A percentile compares a stretch with the other conserved stretches of the same genome.
phyloP scores from a whole-genome alignment of 2,113 vertebrate genomes.

The Colinus virginianus region DNA sequence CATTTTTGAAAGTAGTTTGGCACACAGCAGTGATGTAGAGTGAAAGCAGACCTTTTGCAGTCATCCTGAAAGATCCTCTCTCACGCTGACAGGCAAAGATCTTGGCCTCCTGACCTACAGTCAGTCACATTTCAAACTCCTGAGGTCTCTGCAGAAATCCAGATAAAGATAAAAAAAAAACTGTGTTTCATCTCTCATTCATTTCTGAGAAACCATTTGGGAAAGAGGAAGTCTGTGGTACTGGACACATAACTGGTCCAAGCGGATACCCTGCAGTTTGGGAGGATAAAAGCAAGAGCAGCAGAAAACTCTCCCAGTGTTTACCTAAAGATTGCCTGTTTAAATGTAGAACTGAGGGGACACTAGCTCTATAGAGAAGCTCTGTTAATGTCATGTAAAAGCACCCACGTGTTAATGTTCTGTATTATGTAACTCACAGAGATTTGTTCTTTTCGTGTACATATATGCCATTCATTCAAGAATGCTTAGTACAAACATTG shows the following conservation, averaged over 20 bases:
- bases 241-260: not conserved
- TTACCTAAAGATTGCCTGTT: not conserved
- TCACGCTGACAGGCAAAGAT: not conserved
- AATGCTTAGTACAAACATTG: not conserved
- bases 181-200: not conserved
- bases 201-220: not conserved
- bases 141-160: conserved; percentile 8
- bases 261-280: not conserved
- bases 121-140: not conserved
- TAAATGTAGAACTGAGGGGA: not conserved
- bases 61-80: not conserved
- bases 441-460: not conserved
- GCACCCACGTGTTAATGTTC: not conserved
- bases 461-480: fast-evolving
- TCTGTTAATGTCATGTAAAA: not conserved
- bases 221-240: not conserved
- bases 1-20: not conserved
- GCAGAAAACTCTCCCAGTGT: not conserved
- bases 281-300: not conserved
- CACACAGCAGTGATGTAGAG: not conserved
- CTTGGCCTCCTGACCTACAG: not conserved
- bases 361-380: not conserved
- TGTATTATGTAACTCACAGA: not conserved
- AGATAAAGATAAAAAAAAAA: not conserved
- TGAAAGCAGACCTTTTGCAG: not conserved